Conservation (phyloP, 2,888 invertebrate species). For the Sarcophaga variegata region DNA sequence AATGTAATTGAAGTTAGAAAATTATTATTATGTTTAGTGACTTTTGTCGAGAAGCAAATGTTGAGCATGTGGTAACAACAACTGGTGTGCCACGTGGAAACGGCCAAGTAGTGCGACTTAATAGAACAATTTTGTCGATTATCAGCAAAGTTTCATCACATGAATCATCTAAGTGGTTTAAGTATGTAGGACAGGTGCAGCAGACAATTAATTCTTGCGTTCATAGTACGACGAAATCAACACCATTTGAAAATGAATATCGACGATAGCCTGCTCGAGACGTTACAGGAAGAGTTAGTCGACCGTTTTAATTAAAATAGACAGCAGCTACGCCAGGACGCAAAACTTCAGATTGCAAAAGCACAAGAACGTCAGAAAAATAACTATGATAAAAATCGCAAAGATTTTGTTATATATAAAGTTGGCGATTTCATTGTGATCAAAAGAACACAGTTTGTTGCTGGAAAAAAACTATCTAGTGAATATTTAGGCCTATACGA, state of each 20-base stretch:
- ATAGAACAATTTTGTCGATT: not conserved
- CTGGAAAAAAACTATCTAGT: not conserved
- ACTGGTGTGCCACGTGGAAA: not conserved
- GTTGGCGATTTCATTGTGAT: too few species aligned
- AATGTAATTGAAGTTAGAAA: too few species aligned
- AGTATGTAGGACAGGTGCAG: constrained; percentile 20
- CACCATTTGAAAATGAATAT: too few species aligned
- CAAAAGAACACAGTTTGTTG: too few species aligned
- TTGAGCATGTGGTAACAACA: constrained; percentile 28
- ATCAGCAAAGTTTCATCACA: too few species aligned
- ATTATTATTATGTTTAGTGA: not conserved
- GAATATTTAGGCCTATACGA: constrained; percentile 55
- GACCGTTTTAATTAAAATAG: too few species aligned
- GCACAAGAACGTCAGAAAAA: not conserved
- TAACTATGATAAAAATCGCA: not conserved
- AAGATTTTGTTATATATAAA: too few species aligned
- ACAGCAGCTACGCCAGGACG: too few species aligned
- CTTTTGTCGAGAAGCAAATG: constrained; percentile 1
- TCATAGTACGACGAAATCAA: too few species aligned
- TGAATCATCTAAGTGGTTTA: too few species aligned
- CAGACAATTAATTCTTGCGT: not conserved
- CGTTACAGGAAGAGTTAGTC: too few species aligned
- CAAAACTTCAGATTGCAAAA: constrained; percentile 16
- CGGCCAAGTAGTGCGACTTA: constrained; percentile 10
- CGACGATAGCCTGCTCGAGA: too few species aligned